A percentile compares a stretch with the other conserved stretches of the same genome.
phyloP scores from a whole-genome alignment of 1,140 invertebrate species.

The Brachionus rotundiformis region DNA sequence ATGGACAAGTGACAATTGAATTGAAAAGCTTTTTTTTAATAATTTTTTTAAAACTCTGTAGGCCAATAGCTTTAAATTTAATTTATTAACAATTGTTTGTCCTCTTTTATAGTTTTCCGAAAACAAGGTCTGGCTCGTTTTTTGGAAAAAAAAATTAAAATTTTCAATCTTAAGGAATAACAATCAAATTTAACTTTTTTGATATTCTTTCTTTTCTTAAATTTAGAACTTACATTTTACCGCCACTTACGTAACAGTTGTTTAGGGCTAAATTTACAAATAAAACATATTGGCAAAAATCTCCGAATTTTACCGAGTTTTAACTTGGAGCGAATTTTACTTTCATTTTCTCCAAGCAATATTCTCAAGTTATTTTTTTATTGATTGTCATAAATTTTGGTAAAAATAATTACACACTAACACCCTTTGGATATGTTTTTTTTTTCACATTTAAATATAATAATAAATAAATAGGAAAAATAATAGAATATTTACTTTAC shows the following conservation, averaged over 20 bases:
- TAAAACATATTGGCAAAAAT: not conserved
- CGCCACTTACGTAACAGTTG: not conserved
- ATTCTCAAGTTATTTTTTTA: not conserved
- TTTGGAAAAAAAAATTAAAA: slow-evolving; percentile 2
- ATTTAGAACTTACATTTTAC: not conserved
- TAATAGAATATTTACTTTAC: too few species aligned
- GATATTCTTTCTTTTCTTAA: not conserved
- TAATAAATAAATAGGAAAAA: too few species aligned
- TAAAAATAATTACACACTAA: not conserved
- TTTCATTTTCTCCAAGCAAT: not conserved
- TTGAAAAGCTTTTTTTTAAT: not conserved
- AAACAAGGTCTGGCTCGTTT: not conserved
- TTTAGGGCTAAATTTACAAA: not conserved
- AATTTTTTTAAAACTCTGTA: not conserved
- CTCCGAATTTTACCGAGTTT: not conserved
- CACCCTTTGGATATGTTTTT: not conserved
- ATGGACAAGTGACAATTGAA: not conserved
- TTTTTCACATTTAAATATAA: not conserved
- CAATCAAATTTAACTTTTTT: not conserved
- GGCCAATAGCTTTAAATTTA: not conserved
- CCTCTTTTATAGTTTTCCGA: not conserved
- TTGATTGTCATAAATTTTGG: not conserved
- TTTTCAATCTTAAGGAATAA: not conserved
- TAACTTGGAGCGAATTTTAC: not conserved
- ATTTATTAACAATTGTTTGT: not conserved